Evolutionary conservation across 2,888 invertebrate genomes (phyloP).

Genomic region (Lagria hirta): DNA sequence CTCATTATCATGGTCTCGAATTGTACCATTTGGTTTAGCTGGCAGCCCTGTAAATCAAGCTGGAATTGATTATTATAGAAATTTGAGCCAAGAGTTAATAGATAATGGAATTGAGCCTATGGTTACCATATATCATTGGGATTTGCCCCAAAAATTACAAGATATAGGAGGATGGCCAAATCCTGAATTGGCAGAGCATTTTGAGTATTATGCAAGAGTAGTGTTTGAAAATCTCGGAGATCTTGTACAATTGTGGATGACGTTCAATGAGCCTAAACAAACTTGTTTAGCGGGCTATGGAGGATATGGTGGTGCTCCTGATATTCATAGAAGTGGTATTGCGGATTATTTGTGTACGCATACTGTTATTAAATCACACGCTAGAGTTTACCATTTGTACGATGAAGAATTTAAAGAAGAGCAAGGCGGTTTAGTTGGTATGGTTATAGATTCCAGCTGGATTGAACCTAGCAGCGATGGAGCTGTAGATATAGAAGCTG

Average conservation of each 20-base stretch:
- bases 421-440: conserved; percentile 55
- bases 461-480: conserved; percentile 61
- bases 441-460: conserved; percentile 63
- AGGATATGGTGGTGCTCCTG: conserved; percentile 42
- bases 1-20: conserved; percentile 40
- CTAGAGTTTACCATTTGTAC: conserved; percentile 65
- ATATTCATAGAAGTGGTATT: conserved; percentile 41
- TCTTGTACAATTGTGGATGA: conserved; percentile 55
- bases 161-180: conserved; percentile 64
- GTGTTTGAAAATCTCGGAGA: conserved; percentile 44
- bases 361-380: conserved; percentile 67
- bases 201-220: conserved; percentile 59
- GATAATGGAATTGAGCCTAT: conserved; percentile 58
- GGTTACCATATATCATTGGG: conserved; percentile 49
- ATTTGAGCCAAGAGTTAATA: conserved; percentile 69
- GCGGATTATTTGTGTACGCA: conserved; percentile 67
- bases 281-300: conserved; percentile 39
- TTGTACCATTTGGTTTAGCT: conserved; percentile 63
- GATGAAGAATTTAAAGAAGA: conserved; percentile 59
- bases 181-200: conserved; percentile 58
- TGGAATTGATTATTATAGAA: conserved; percentile 74
- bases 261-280: conserved; percentile 57
- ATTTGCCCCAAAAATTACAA: conserved; percentile 46
- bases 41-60: conserved; percentile 65
- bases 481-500: conserved; percentile 60